phyloP scores from a whole-genome alignment of 2,888 invertebrate species.

The Trypoxylon attenuatum region DNA sequence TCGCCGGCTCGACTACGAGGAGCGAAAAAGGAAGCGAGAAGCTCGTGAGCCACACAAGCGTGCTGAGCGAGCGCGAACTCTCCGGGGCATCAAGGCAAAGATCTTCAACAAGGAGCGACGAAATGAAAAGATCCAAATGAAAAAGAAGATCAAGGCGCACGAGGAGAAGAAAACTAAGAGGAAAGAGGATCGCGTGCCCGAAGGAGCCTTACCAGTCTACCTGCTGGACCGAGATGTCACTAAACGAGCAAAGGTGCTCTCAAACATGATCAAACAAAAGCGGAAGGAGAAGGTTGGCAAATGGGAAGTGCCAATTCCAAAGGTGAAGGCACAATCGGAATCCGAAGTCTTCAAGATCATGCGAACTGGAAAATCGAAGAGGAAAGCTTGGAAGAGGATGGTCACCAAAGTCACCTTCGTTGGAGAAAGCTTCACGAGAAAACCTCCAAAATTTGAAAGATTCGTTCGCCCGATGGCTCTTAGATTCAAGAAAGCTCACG shows the following conservation, averaged over 20 bases:
- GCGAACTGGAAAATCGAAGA: constrained; percentile 91
- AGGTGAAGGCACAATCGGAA: constrained; percentile 97
- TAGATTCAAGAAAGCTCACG: constrained; percentile 97
- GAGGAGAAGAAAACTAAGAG: constrained; percentile 95
- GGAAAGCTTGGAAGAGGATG: constrained; percentile 99
- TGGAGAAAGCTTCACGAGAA: constrained; percentile 98
- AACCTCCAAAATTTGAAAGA: constrained; percentile 99
- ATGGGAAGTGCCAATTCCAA: constrained; percentile 99
- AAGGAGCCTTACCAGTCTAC: constrained; percentile 96
- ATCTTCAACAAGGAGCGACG: constrained; percentile 96
- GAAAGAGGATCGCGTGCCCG: constrained; percentile 86
- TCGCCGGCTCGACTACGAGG: constrained; percentile 97
- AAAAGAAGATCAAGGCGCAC: constrained; percentile 98
- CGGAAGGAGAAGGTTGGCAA: constrained; percentile 99
- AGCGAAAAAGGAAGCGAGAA: constrained; percentile 95
- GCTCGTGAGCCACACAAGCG: constrained; percentile 95
- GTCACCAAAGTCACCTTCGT: constrained; percentile 99
- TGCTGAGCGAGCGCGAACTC: constrained; percentile 91
- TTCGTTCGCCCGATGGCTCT: constrained; percentile 99
- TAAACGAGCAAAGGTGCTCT: constrained; percentile 94
- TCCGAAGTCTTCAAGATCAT: constrained; percentile 97
- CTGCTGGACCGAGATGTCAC: constrained; percentile 98
- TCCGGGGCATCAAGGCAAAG: constrained; percentile 98
- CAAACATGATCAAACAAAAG: constrained; percentile 99
- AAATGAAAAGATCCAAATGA: constrained; percentile 99